Base-by-base conservation (phyloP, 2,797 vertebrate genomes). In the Distichodus sexfasciatus region DNA sequence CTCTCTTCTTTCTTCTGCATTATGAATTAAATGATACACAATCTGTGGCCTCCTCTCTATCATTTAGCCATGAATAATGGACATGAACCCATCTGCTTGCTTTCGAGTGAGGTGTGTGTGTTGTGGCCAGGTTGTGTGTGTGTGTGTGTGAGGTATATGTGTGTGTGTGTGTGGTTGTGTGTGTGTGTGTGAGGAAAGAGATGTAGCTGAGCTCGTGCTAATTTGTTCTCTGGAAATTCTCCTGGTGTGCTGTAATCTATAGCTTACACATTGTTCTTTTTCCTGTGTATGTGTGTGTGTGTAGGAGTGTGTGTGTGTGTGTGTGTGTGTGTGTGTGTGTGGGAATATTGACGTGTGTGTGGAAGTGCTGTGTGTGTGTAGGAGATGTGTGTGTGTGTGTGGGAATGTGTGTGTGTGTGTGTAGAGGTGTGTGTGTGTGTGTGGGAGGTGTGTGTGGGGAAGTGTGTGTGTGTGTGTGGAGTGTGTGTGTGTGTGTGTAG, bases 31-130 rank as follows among this genome's bases (percentile, higher is more conserved):
- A 81, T 69, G 89, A 88, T 85, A 89, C 87, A 86, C 89, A 91
- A 91, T 91, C 88, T 90, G 88, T 84, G n/a, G 85, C 88, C 85
- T 92, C 87, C 79, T 91, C 79, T 91, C 82, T 85, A 90, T 92
- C 90, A 90, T 91, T 92, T 89, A 91, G 70, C 12, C 86, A 92
- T 92, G 84, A 92, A 92, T 91, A 91, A 92, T 92, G 64, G 65
- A 91, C 40, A 24, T 2, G 4, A 73, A 53, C 76, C 69, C 76
- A 77, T 26, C 69, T 65, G 72, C 74, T 71, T 82, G 80, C 78
- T 82, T 76, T 80, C 79, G 77, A 81, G 84, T 83, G 36, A 81
- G 83, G 66, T 82, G 66, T 79, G 77, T 35, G 44, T 78, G 83
- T 74, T 77, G 28, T 10, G 8, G 44, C 35, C 17, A 38, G 48